These are phyloP conservation scores for Ennomos fuscantarius DNA, from an alignment of 2,888 invertebrate species.

Conservation along the genomic window DNA sequence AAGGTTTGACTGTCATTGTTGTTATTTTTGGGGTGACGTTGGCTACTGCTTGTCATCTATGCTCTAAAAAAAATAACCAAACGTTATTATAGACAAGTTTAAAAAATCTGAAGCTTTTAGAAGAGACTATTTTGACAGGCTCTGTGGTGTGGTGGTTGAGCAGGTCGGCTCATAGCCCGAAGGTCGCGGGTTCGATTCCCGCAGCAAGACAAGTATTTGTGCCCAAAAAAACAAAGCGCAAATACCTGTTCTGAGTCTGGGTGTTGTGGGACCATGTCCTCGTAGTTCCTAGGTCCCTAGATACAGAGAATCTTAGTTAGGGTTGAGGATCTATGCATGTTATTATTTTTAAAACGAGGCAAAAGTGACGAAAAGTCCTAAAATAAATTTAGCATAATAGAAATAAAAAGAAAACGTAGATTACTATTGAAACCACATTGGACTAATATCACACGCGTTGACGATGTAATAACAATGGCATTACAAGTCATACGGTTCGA, in stretches of 20 bases:
- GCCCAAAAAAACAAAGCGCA: too few species aligned
- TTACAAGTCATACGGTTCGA: slow-evolving; percentile 36
- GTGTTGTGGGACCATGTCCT: too few species aligned
- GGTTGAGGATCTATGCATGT: too few species aligned
- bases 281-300: too few species aligned
- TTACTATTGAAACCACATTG: slow-evolving; percentile 45
- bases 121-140: too few species aligned
- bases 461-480: slow-evolving; percentile 54
- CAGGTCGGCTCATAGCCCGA: too few species aligned
- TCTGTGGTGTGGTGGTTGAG: too few species aligned
- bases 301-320: too few species aligned
- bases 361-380: background rate
- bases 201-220: too few species aligned
- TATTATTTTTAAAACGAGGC: background rate
- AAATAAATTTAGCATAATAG: slow-evolving; percentile 4
- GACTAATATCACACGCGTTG: slow-evolving; percentile 62
- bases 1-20: slow-evolving; percentile 55
- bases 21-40: slow-evolving; percentile 43
- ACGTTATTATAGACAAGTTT: too few species aligned
- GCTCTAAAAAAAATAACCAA: slow-evolving; percentile 1
- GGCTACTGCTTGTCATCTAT: slow-evolving; percentile 61
- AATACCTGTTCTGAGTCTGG: too few species aligned
- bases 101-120: background rate
- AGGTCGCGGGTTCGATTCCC: too few species aligned
- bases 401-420: slow-evolving; percentile 7